Base-by-base conservation (phyloP, 2,888 invertebrate species). In the Rutpela maculata region DNA sequence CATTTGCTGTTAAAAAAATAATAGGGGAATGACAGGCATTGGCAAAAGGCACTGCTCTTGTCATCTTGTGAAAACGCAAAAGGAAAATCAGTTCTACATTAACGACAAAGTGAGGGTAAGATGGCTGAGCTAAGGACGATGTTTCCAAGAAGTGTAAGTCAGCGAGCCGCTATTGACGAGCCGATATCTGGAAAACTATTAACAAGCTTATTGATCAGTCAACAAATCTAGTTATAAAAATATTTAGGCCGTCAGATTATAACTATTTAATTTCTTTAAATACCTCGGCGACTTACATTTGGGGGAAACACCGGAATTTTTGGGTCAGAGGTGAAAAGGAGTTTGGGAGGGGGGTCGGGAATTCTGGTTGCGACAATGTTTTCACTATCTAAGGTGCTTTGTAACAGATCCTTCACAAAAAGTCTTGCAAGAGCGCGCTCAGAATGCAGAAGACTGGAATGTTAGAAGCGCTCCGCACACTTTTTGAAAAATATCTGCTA, bases 161-260 rank as follows among this genome's bases (percentile, higher is more conserved):
- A 74, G 74, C 50, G 55, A 62, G 70, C 76, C 22, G 38, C 66
- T 79, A 71, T 74, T 79, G 85, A 85, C 85, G 84, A 63, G 84
- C 86, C 85, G 78, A 80, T 80, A 79, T 84, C 80, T 78, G 79
- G 83, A 83, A 86, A 87, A 88, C 85, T 86, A 86, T 87, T 84
- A 87, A 87, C 86, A 85, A 84, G 81, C 82, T 80, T 82, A 82
- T 84, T 85, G 83, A 85, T 88, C 88, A 88, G 87, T 88, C 87
- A 88, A 88, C 87, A 88, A 88, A 86, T 87, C 84, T 87, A 86
- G 81, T 84, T 88, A 88, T 86, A 89, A 89, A 89, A 89, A 88
- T 88, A 88, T 88, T 89, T 88, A 89, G 88, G 88, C 89, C 88
- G 89, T 85, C 87, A 86, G 84, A 83, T 85, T 76, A 73, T 66